Base-by-base conservation (phyloP, 2,888 invertebrate species). In the Eumerus sabulonum region DNA sequence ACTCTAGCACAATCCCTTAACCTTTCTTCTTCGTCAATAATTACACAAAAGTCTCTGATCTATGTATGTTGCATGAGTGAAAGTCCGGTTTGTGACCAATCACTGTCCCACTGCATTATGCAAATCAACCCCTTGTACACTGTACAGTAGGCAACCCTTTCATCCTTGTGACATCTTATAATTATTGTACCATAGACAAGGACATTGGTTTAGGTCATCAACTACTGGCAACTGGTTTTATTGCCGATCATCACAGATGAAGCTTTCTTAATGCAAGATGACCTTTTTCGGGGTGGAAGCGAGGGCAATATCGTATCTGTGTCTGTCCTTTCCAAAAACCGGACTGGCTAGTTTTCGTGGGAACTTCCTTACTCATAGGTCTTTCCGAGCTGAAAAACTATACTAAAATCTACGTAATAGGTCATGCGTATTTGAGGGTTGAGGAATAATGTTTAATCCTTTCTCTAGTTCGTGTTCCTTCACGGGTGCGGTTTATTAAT, bases 261-360 rank as follows among this genome's bases (percentile, higher is more conserved):
- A 59, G 60, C 74, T 76, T 67, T 71, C 62, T 16, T 70, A 57
- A 54, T 67, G 51, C 68, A 53, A 44, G 79, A 79, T 79, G 79
- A 79, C 76, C 72, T 76, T 76, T 57, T 27, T 38, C 44, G 59
- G 63, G 71, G 67, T 64, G 67, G 76, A 72, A 62, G 53, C 47
- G 9, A 16, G 7, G 27, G 7, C 27, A 27, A 7, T 7, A 27
- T 27, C 7, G 2, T 7, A 27, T 36, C 12, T 51, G 27, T 51
- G 56, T 44, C 17, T 18, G 1, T 67, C 27, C 50, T 54, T 57
- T 45, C 54, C 63, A 14, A 82, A 83, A 83, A 84, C 84, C 77
- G 84, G 83, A 84, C 83, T 82, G 84, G 83, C 82, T 76, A 83
- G 81, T 83, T 84, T 83, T 83, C 83, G 83, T 83, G 83, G 77